Base-by-base conservation (phyloP, 2,113 vertebrate species). In the Bothrops jararaca region DNA sequence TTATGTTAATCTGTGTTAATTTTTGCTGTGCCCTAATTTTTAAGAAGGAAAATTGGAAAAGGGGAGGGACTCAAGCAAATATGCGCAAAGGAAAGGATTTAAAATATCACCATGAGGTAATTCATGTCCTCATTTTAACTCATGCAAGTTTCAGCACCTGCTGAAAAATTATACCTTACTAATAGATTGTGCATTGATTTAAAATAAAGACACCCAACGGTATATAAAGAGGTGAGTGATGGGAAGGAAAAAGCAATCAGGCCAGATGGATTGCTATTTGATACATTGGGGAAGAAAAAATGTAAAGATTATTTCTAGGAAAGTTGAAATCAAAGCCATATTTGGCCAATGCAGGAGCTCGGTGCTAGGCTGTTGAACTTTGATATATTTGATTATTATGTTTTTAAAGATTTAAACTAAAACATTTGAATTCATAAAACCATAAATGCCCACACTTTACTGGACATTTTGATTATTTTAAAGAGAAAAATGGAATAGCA, bases 51-150 rank as follows among this genome's bases (percentile, higher is more conserved):
- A 57, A 42, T 26, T 56, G 56, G 22, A 53, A 34, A 20, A 24
- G 42, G 89, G 48, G 60, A 22, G 3, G 34, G 22, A 42, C 26
- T 24, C 58, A 64, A 87, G 5, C 3, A 29, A 57, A 18, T 57
- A 42, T 0, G 0, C 54, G 12, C 26, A 4, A 50, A 18, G 0
- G 0, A 13, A 13, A 2, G 50, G 0, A 42, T 53, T 23, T 22
- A 80, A 52, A 26, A 50, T 52, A 26, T 88, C 34, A 53, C 13
- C 34, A 13, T 45, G 50, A 57, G 50, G 80, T 26, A 0, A 52
- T 58, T 13, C 39, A 12, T 56, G 42, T 20, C 29, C 91, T 52
- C 52, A 15, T 85, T 89, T 86, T 54, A 56, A 0, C 69, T 88
- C 24, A 13, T 10, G 88, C 64, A 88, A 50, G 42, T 74, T 92